Percentiles rank a stretch among this genome's conserved stretches.
phyloP scores from a whole-genome alignment of 2,113 vertebrate genomes.

The Pelodiscus sinensis region DNA sequence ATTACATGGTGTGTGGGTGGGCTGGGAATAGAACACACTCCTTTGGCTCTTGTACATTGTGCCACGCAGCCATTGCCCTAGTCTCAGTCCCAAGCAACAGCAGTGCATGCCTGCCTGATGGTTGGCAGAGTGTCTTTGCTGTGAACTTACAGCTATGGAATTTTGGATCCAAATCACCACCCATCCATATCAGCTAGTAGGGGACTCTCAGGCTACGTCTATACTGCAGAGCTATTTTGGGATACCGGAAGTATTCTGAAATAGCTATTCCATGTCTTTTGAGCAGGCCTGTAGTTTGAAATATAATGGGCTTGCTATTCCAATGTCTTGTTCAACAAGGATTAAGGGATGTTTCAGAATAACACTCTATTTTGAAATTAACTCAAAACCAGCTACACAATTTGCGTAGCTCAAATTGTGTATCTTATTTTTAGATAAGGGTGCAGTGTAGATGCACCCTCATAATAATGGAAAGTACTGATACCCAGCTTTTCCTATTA shows the following conservation, averaged over 20 bases:
- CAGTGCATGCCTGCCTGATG: background rate
- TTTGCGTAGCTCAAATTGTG: too few relatives aligned
- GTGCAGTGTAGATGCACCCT: background rate
- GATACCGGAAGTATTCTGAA: too few relatives aligned
- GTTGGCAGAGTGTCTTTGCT: background rate
- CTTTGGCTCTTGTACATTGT: background rate
- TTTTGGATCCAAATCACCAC: background rate
- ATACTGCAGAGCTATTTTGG: too few relatives aligned
- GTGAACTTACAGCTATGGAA: background rate
- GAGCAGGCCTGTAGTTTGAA: too few relatives aligned
- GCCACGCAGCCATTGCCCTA: background rate
- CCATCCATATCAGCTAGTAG: background rate
- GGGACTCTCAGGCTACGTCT: too few relatives aligned
- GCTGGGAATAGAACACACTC: background rate
- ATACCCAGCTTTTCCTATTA: background rate
- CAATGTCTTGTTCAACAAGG: too few relatives aligned
- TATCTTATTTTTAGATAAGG: too few relatives aligned
- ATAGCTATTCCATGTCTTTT: too few relatives aligned
- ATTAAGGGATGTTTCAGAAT: too few relatives aligned
- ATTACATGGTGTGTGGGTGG: background rate
- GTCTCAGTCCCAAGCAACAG: fast-evolving
- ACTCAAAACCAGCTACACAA: too few relatives aligned
- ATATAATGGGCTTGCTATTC: too few relatives aligned
- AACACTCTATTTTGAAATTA: too few relatives aligned
- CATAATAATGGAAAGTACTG: background rate